Evolutionary conservation across 1,140 invertebrate genomes (phyloP).

Genomic region (Ooceraea biroi): DNA sequence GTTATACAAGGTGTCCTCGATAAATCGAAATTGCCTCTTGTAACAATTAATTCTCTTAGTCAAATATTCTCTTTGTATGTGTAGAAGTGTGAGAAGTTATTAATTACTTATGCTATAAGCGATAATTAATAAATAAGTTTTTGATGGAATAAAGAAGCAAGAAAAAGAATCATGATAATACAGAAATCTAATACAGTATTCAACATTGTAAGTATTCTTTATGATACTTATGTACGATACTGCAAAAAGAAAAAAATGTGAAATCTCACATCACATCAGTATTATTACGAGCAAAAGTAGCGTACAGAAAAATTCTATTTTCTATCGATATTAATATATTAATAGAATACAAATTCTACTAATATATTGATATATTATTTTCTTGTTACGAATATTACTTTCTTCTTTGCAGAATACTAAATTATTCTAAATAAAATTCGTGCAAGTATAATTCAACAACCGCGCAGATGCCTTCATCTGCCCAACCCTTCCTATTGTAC

Average conservation of each 20-base stretch:
- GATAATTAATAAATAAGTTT: background rate
- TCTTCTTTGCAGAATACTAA: background rate
- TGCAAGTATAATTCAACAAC: background rate
- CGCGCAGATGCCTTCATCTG: background rate
- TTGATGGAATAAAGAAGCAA: background rate
- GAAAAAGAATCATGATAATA: background rate
- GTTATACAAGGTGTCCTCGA: background rate
- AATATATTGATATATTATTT: background rate
- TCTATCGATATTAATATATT: background rate
- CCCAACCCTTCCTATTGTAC: background rate
- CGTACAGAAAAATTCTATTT: background rate
- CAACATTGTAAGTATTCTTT: too few species aligned
- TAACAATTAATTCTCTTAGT: background rate
- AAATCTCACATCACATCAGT: too few species aligned
- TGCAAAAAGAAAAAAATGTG: too few species aligned
- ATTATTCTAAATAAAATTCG: background rate
- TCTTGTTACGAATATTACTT: background rate
- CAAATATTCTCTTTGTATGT: background rate
- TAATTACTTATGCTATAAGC: background rate
- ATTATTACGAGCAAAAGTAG: too few species aligned
- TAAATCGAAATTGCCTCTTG: background rate
- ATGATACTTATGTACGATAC: too few species aligned
- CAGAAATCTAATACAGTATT: background rate
- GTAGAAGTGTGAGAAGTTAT: background rate
- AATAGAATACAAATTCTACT: too few species aligned